Evolutionary conservation across 2,113 vertebrate genomes (phyloP), one percentile per base, ranked within the genome.

Genomic region (Sylvia atricapilla): DNA sequence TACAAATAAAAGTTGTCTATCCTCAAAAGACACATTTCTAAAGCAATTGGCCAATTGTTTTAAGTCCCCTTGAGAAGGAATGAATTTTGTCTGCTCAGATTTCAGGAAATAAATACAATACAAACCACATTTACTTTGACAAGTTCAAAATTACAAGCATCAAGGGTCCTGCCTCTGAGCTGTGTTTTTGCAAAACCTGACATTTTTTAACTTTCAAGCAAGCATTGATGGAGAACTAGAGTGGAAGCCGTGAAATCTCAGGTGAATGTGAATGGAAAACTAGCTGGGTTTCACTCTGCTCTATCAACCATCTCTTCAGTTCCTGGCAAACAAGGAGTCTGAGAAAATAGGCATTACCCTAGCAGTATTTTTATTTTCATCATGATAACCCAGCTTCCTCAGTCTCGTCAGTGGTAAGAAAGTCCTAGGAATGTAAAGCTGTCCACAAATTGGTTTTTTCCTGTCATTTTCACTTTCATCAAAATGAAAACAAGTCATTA

Each of bases 61-160:
- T 92, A 78, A 78, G 68, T 44, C 43, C 87, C 33, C 56, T 83
- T 77, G 78, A 8, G 13, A 88, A 90, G 24, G 41, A 94, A 88
- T 20, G 35, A 78, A 72, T 53, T 39, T 75, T 89, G 18, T 86
- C 93, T 92, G 69, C 64, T 81, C 83, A 89, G 52, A 94, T 88
- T 92, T 91, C 62, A 79, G 66, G 56, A 91, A 94, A 82, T 74
- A 96, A 95, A 90, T 86, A 82, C 47, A 78, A 78, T 28, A 90
- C 52, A 96, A 81, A 56, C 69, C 33, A 53, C 90, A 94, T 90
- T 84, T 95, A 84, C 64, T 81, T 68, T 93, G 88, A 95, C 92
- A 97, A 93, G 90, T 78, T 92, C 56, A 86, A 96, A 93, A 93
- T 93, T 87, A 84, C 47, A 90, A 49, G 76, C 50, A 25, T 78